These are phyloP conservation scores for Octonoba sinensis DNA, from an alignment of 2,888 invertebrate genomes.

Conservation along the genomic window DNA sequence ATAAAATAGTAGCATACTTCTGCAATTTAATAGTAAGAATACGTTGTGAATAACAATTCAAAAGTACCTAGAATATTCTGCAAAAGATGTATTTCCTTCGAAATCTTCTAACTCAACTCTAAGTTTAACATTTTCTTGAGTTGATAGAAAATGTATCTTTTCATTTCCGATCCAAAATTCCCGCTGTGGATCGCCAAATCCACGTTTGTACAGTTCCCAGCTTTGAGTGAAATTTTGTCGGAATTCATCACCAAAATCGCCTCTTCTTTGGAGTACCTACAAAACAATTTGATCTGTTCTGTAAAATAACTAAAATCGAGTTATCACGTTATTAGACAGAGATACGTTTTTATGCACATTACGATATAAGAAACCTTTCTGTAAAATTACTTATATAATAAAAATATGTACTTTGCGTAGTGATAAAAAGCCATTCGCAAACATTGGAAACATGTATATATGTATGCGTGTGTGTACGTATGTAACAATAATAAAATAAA, in stretches of 20 bases:
- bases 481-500: no score
- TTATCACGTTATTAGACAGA: not conserved
- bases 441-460: no score
- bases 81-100: slow-evolving; percentile 78
- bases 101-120: slow-evolving; percentile 91
- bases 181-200: slow-evolving; percentile 89
- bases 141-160: slow-evolving; percentile 92
- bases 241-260: slow-evolving; percentile 84
- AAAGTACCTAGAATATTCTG: slow-evolving; percentile 72
- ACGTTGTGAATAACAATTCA: no score
- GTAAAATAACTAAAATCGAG: no score
- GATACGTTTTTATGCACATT: no score
- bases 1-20: no score
- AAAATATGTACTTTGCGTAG: no score
- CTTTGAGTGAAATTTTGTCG: slow-evolving; percentile 91
- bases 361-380: no score
- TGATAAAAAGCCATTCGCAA: no score
- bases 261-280: slow-evolving; percentile 89
- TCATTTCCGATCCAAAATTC: slow-evolving; percentile 95
- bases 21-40: no score
- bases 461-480: no score
- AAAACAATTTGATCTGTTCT: not conserved
- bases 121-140: slow-evolving; percentile 89
- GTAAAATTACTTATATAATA: no score
- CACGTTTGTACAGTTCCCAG: slow-evolving; percentile 93